Conservation (phyloP, 1,140 invertebrate species). For the Anastrepha ludens region DNA sequence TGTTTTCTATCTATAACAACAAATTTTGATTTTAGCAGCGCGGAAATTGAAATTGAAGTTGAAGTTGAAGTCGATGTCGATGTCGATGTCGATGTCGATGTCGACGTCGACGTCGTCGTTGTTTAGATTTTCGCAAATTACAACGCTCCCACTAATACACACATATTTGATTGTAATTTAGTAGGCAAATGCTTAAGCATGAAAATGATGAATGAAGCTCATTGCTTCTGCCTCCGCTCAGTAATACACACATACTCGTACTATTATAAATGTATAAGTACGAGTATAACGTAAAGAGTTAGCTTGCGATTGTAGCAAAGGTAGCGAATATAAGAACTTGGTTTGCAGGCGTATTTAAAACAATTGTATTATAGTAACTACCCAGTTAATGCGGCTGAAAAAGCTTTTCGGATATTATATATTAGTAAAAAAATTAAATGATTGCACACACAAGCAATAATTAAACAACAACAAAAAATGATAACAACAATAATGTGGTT, state of each 20-base stretch:
- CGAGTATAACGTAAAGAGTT: too few species aligned
- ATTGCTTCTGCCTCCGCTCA: background rate
- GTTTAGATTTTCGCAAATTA: background rate
- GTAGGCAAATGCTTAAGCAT: background rate
- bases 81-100: background rate
- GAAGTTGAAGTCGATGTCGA: background rate
- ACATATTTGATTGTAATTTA: too few species aligned
- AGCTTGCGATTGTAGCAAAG: too few species aligned
- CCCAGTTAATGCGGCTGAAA: too few species aligned
- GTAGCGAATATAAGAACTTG: too few species aligned
- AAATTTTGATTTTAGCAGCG: too few species aligned
- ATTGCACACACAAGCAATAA: too few species aligned
- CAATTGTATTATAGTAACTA: too few species aligned
- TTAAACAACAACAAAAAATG: background rate
- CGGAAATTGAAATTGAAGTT: background rate
- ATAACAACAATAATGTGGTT: background rate
- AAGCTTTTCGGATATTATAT: background rate
- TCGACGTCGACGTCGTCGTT: background rate
- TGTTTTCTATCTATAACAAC: too few species aligned
- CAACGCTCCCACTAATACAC: background rate
- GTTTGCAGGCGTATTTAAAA: too few species aligned
- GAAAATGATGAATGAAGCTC: background rate
- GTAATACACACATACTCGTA: too few species aligned
- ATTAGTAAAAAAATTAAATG: background rate
- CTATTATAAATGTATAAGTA: too few species aligned